Evolutionary conservation across 92 coral and sea anemone genomes (phyloP).

Genomic region (Phenganax marumi): DNA sequence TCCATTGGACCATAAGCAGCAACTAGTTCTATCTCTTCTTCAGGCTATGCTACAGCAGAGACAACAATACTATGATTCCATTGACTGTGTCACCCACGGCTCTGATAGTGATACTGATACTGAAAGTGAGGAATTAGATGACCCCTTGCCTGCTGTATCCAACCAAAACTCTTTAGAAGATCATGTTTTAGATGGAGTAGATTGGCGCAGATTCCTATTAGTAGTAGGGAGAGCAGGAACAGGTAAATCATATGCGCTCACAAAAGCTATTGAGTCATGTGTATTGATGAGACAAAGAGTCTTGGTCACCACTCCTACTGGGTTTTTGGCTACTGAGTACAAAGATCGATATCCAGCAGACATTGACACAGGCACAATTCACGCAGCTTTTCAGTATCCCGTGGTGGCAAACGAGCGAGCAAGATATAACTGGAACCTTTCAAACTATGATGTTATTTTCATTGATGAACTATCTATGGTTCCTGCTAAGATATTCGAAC

Average conservation of each 20-base stretch:
- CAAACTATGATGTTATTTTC: not conserved
- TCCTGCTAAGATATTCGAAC: conserved; percentile 15
- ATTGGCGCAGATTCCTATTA: conserved; percentile 1
- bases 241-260: conserved; percentile 19
- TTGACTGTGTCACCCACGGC: not conserved
- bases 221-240: conserved; percentile 24
- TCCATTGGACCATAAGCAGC: not conserved
- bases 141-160: too few species aligned
- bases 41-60: not conserved
- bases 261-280: not conserved
- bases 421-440: too few species aligned
- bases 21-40: not conserved
- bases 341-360: not conserved
- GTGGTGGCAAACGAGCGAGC: too few species aligned
- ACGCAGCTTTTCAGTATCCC: not conserved
- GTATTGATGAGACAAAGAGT: not conserved
- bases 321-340: conserved; percentile 7
- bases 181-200: not conserved
- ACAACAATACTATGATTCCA: not conserved
- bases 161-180: not conserved
- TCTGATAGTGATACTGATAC: not conserved
- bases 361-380: not conserved
- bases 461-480: conserved; percentile 14
- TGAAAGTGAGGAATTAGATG: not conserved
- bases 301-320: not conserved